Evolutionary conservation across 2,888 invertebrate genomes (phyloP).

Genomic region (Drosophila austrosaltans): DNA sequence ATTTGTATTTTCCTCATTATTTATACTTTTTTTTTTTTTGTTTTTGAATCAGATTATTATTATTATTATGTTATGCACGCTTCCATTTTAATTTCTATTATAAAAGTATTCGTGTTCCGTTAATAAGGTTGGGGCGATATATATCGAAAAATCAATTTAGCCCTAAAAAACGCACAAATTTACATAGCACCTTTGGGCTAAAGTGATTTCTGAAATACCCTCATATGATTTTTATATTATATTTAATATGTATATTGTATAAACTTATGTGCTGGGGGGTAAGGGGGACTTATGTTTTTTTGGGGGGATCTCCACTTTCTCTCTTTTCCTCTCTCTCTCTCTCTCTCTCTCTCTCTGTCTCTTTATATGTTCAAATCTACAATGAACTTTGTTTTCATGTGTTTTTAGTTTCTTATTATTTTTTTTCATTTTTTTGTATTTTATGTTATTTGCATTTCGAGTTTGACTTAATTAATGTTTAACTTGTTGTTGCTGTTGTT

Average conservation of each 20-base stretch:
- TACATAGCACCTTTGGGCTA: constrained; percentile 22
- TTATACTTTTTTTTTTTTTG: background rate
- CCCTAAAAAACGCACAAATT: constrained; percentile 10
- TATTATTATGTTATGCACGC: constrained; percentile 10
- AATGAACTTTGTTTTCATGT: constrained; percentile 63
- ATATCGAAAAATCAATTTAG: constrained; percentile 11
- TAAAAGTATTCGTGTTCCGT: constrained; percentile 12
- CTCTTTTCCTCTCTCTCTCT: too few relatives aligned
- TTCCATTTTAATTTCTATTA: constrained; percentile 9
- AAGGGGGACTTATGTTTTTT: constrained; percentile 28
- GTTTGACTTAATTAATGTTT: constrained; percentile 31
- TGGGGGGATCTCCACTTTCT: constrained; percentile 31
- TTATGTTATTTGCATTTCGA: constrained; percentile 28
- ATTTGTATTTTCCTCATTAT: constrained; percentile 10
- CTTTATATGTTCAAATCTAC: constrained; percentile 70
- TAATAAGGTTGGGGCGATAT: constrained; percentile 3
- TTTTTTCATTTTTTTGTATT: constrained; percentile 33
- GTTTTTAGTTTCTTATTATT: constrained; percentile 38
- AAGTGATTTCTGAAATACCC: constrained; percentile 62
- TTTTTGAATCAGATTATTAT: constrained; percentile 4
- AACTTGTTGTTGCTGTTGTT: constrained; percentile 15
- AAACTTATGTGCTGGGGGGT: constrained; percentile 71
- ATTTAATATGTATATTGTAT: constrained; percentile 59
- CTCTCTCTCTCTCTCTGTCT: background rate
- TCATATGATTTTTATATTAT: constrained; percentile 44